Evolutionary conservation across 2,888 invertebrate genomes (phyloP).

Genomic region (Pseudoips prasinana): DNA sequence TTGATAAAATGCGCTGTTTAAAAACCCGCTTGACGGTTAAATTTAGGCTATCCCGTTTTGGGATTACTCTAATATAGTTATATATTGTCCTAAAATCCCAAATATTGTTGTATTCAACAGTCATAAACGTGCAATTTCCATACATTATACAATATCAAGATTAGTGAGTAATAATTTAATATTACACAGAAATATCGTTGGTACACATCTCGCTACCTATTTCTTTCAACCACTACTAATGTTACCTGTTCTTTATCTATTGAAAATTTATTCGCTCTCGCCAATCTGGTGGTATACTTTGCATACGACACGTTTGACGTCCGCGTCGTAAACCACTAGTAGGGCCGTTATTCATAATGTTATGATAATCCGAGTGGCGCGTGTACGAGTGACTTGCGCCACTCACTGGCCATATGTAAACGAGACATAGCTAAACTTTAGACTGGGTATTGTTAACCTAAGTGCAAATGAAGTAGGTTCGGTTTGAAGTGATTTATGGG

Average conservation of each 20-base stretch:
- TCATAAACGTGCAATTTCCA: too few species aligned
- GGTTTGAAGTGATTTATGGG: constrained; percentile 31
- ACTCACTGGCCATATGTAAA: constrained; percentile 40
- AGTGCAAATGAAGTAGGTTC: constrained; percentile 36
- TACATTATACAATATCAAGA: constrained; percentile 20
- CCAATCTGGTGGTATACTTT: constrained; percentile 32
- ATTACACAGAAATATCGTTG: constrained; percentile 22
- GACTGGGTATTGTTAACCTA: constrained; percentile 28
- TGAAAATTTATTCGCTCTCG: constrained; percentile 33
- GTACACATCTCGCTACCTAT: constrained; percentile 29
- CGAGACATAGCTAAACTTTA: constrained; percentile 32
- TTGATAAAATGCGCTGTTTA: too few species aligned
- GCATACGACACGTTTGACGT: constrained; percentile 34
- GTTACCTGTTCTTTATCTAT: constrained; percentile 32
- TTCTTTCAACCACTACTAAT: constrained; percentile 34
- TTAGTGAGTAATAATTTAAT: constrained; percentile 30
- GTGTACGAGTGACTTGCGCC: constrained; percentile 37
- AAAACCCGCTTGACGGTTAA: too few species aligned
- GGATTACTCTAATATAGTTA: too few species aligned
- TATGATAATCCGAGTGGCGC: constrained; percentile 40
- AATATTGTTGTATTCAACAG: too few species aligned
- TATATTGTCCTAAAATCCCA: too few species aligned
- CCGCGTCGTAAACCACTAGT: constrained; percentile 36
- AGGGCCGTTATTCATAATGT: constrained; percentile 41
- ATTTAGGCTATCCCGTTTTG: too few species aligned